Conservation (phyloP, 2,888 invertebrate species). For the Gryllus longicercus region DNA sequence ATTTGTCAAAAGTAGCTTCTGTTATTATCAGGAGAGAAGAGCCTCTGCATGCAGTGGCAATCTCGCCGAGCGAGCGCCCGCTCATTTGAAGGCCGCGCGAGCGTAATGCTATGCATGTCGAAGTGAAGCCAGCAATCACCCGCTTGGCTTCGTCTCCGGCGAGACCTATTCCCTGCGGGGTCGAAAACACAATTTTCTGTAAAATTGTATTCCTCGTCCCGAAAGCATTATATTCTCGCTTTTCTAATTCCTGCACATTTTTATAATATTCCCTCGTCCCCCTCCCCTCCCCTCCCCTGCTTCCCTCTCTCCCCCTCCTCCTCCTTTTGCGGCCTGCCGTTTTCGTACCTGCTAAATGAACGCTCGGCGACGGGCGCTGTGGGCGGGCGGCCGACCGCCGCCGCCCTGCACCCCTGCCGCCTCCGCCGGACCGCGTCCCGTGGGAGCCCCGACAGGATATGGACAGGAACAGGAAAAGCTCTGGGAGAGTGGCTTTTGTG, state of each 20-base stretch:
- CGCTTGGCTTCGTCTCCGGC: neutral
- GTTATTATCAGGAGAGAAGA: too few species aligned
- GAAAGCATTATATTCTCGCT: slow-evolving; percentile 1
- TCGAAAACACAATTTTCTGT: neutral
- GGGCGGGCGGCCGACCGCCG: neutral
- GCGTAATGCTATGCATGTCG: slow-evolving; percentile 4
- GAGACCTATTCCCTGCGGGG: neutral
- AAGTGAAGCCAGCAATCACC: neutral
- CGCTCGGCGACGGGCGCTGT: too few species aligned
- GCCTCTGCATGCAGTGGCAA: too few species aligned
- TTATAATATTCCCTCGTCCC: neutral
- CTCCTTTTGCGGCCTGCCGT: neutral
- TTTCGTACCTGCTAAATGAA: too few species aligned
- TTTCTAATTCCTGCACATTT: neutral
- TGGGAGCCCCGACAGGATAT: neutral
- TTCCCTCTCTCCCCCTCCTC: neutral
- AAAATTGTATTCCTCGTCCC: slow-evolving; percentile 6
- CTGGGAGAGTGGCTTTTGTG: slow-evolving; percentile 1
- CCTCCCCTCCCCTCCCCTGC: too few species aligned
- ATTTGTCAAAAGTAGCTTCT: too few species aligned
- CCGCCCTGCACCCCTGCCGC: neutral
- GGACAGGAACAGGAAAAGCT: slow-evolving; percentile 17
- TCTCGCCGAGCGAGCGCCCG: too few species aligned
- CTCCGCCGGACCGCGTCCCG: neutral
- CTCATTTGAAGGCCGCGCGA: neutral